Base-by-base conservation (phyloP, 1,140 invertebrate species). In the Drosophila baimaii region DNA sequence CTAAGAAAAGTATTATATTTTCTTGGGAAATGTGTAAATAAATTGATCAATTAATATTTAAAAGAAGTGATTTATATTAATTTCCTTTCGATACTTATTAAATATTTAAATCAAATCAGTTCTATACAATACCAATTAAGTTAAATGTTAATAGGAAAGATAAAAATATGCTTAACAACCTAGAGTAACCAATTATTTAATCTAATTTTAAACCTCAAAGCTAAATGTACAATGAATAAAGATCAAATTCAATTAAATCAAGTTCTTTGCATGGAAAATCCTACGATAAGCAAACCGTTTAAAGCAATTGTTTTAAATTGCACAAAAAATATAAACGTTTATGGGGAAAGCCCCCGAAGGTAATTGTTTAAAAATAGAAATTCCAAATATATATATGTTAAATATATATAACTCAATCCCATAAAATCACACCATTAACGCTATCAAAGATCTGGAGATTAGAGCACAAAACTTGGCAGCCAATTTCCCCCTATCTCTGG, bases 381-480 rank as follows among this genome's bases (percentile, higher is more conserved):
- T 41, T n/a, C 51, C 4, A 5, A 21, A n/a, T n/a, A n/a, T n/a
- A n/a, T n/a, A n/a, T n/a, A n/a, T n/a, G n/a, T n/a, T n/a, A n/a
- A 35, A 21, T n/a, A 1, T 15, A 35, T 35, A 35, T 35, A 54
- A 54, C 19, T 25, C 33, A 64, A 51, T 68, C 59, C 35, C 49
- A 65, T 69, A 25, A 68, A 52, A 66, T 49, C 65, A 35, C 46
- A 52, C 37, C 17, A 66, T 51, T 66, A 23, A 25, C 35, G 23
- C 46, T 66, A 69, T 69, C 46, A 66, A 64, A 69, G 37, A 52
- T 66, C n/a, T 17, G 29, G 19, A 27, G 46, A 51, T 46, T 65
- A 23, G 21, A 59, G 27, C 35, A 12, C 17, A 23, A 41, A 41
- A 59, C 61, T 61, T 29, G 61, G 25, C 55, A 61, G 35, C 56